Evolutionary conservation across 2,797 vertebrate species (phyloP), one percentile per base, ranked within the genome.

Genomic region (Antrozous pallidus): DNA sequence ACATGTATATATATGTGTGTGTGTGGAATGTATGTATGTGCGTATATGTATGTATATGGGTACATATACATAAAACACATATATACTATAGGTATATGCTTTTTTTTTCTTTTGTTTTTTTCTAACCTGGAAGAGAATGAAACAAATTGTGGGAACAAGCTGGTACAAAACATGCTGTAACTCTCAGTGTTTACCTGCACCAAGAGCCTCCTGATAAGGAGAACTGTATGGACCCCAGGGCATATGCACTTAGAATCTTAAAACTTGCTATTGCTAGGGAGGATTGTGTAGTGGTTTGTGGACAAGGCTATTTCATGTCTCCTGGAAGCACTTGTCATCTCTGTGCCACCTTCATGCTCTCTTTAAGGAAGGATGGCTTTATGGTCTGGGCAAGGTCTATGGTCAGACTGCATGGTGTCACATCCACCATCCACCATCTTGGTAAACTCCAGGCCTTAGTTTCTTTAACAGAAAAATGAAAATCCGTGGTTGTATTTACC

Each of bases 211-310:
- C 31, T 36, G 4, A 4, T 54, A 14, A 42, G 56, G 24, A n/a
- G 45, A 31, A 26, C 22, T n/a, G 2, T 33, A 26, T 18, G 51
- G 20, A n/a, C 24, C 26, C 22, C 0, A 7, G 22, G 36, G 31
- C 1, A 14, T 38, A 33, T 0, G 5, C 5, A 2, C 28, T 74
- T 13, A n/a, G 10, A 13, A 0, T 26, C 14, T 70, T 33, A 61
- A 58, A 69, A 38, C 20, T 8, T 5, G 8, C 2, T 16, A 2
- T 45, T 47, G 9, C 67, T 36, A 9, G 26, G 45, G 12, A 28
- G 49, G 51, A n/a, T 5, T 45, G 22, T 0, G 11, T 13, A 2
- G 7, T 61, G 74, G 9, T 65, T 79, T 54, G 22, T 24, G 40
- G 56, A 28, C 33, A 61, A 16, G 24, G 63, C 51, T 36, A 10